phyloP scores from a whole-genome alignment of 2,888 invertebrate genomes.

The Cryptocephalus moraei region DNA sequence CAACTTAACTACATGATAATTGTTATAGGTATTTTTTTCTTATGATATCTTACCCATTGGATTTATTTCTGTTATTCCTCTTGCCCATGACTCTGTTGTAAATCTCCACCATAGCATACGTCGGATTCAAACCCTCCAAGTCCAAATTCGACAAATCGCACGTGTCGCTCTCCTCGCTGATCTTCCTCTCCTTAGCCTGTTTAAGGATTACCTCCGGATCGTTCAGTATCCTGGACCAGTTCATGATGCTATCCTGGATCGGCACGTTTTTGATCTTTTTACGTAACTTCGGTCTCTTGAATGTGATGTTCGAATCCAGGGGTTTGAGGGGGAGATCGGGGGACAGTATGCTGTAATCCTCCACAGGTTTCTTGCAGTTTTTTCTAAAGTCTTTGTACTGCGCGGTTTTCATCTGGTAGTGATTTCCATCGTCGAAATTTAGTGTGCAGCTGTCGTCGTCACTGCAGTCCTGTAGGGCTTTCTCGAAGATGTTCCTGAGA shows the following conservation, averaged over 20 bases:
- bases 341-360: neutral
- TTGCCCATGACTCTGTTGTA: conserved; percentile 51
- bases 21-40: neutral
- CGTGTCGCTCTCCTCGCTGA: conserved; percentile 37
- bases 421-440: conserved; percentile 32
- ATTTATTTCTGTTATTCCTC: conserved; percentile 22
- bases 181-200: conserved; percentile 36
- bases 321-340: conserved; percentile 18
- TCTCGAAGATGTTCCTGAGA: conserved; percentile 56
- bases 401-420: conserved; percentile 17
- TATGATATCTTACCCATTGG: no score
- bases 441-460: conserved; percentile 37
- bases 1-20: neutral
- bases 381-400: neutral
- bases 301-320: conserved; percentile 44
- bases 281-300: conserved; percentile 43
- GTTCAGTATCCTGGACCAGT: conserved; percentile 57
- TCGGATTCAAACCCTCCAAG: conserved; percentile 48
- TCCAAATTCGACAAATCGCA: conserved; percentile 37
- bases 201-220: conserved; percentile 54
- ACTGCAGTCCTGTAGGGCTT: conserved; percentile 48
- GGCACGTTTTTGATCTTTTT: conserved; percentile 37
- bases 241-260: conserved; percentile 40
- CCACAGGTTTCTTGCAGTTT: neutral
- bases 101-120: conserved; percentile 62